phyloP scores from a whole-genome alignment of 2,888 invertebrate genomes.

The Leucoma salicis region DNA sequence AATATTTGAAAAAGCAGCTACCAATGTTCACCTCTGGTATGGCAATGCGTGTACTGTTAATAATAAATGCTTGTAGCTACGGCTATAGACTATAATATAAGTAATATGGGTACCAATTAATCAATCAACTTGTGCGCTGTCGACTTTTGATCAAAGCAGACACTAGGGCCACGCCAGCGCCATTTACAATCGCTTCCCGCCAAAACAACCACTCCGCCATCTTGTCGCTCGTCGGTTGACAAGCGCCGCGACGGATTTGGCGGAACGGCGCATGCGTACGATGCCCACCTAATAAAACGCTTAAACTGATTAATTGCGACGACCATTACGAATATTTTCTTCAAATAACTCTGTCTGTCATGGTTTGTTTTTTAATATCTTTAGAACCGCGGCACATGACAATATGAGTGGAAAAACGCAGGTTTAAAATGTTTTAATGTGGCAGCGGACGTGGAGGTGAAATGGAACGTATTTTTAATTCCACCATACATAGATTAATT shows the following conservation, averaged over 20 bases:
- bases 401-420: conserved; percentile 43
- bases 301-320: conserved; percentile 68
- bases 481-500: too few relatives aligned
- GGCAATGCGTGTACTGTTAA: too few relatives aligned
- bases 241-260: conserved; percentile 53
- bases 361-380: conserved; percentile 42
- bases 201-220: conserved; percentile 30
- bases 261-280: conserved; percentile 54
- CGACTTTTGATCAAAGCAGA: conserved; percentile 38
- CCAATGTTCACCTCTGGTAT: too few relatives aligned
- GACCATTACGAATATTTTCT: conserved; percentile 34
- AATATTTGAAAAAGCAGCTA: too few relatives aligned
- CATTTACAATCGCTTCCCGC: conserved; percentile 46
- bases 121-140: conserved; percentile 20
- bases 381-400: conserved; percentile 38
- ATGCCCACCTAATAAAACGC: conserved; percentile 65
- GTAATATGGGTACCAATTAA: too few relatives aligned
- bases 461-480: conserved; percentile 51
- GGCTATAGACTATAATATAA: not conserved
- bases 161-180: conserved; percentile 47
- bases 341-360: conserved; percentile 41
- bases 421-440: conserved; percentile 52
- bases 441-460: conserved; percentile 33
- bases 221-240: conserved; percentile 44
- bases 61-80: not conserved